Evolutionary conservation across 2,797 vertebrate genomes (phyloP).

Genomic region (Sparus aurata): DNA sequence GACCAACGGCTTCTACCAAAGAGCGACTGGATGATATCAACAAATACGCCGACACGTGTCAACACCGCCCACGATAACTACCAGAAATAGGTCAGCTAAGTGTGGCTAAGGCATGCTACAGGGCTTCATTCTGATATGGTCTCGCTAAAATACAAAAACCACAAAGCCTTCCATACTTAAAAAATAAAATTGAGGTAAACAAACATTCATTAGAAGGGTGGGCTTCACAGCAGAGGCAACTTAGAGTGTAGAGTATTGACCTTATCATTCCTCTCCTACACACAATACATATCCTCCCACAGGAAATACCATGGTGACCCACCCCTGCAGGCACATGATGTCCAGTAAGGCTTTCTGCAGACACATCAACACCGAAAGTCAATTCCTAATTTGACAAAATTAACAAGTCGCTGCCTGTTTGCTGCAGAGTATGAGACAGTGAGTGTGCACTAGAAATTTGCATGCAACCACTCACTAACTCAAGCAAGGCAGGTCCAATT

Average conservation of each 20-base stretch:
- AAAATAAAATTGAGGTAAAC: constrained; percentile 30
- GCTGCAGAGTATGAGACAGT: constrained; percentile 1
- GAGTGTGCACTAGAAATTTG: background rate
- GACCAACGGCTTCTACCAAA: constrained; percentile 6
- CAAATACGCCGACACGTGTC: constrained; percentile 11
- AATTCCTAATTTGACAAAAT: constrained; percentile 28
- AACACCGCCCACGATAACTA: constrained; percentile 29
- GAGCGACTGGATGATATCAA: constrained; percentile 9
- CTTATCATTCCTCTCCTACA: constrained; percentile 61
- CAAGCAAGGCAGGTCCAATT: background rate
- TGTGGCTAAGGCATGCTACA: constrained; percentile 6
- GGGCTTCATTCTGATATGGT: background rate
- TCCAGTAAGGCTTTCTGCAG: constrained; percentile 50
- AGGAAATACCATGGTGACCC: constrained; percentile 75
- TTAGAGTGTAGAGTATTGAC: constrained; percentile 39
- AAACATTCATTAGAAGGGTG: constrained; percentile 54
- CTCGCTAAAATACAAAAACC: background rate
- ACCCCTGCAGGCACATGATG: constrained; percentile 57
- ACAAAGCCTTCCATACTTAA: background rate
- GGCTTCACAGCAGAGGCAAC: constrained; percentile 42
- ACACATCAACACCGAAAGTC: constrained; percentile 34
- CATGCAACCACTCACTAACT: constrained; percentile 9
- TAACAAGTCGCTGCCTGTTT: constrained; percentile 7
- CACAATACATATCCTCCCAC: constrained; percentile 75
- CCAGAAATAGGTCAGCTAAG: constrained; percentile 19